Base-by-base conservation (phyloP, 2,888 invertebrate species). In the Cheilosia soror region DNA sequence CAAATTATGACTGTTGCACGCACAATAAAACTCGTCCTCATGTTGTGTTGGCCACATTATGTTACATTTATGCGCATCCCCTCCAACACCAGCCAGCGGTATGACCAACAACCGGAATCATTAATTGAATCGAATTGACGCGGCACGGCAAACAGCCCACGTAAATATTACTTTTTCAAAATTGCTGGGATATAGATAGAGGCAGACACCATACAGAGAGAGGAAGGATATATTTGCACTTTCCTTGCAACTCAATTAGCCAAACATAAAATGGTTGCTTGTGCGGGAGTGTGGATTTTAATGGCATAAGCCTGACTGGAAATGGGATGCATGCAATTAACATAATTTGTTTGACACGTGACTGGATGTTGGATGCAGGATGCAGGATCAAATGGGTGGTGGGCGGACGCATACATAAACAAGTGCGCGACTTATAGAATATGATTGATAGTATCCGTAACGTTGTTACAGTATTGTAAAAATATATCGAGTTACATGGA, bases 311-410 rank as follows among this genome's bases (percentile, higher is more conserved):
- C 49, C 29, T 44, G 47, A 29, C 27, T 62, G 68, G 37, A 58
- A 66, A 55, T 62, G 81, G 89, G 88, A 89, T 89, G 88, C 88
- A 89, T 89, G 87, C 91, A 91, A 91, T 91, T 91, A 91, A 89
- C 91, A 91, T 91, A 92, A 92, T 92, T 92, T 90, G 89, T 87
- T 87, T 90, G 92, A 92, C 92, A 92, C 92, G 92, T 92, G 92
- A 90, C 92, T 87, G 84, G 86, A 77, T 81, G 66, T 63, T 62
- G 80, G 80, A 53, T 72, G 69, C 69, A 25, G 57, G 29, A 78
- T 86, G 77, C 47, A 69, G 66, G 47, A 72, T 76, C 37, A 77
- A 62, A 60, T 62, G 66, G 31, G 40, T 11, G 13, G 31, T 37
- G 44, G 63, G 57, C 69, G 57, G 79, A 68, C 60, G 60, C 73